Conservation (phyloP, 2,888 invertebrate genomes). For the Palloptera scutellata region DNA sequence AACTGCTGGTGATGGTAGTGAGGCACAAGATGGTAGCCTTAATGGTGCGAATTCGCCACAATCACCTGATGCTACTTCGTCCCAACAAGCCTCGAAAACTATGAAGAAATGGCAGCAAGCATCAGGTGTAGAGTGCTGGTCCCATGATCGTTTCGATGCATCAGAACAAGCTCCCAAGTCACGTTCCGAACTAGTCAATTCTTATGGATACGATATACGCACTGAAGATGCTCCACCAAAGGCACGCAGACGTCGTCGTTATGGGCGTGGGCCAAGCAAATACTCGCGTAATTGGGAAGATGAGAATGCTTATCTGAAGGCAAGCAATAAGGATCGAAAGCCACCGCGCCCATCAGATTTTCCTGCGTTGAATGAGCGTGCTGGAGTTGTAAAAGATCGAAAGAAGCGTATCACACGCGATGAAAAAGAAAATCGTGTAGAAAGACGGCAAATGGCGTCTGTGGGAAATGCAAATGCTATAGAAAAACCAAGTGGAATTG, state of each 20-base stretch:
- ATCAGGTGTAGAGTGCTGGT: conserved; percentile 74
- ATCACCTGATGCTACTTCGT: conserved; percentile 50
- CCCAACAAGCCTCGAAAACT: conserved; percentile 60
- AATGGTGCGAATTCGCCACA: conserved; percentile 53
- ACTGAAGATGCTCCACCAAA: conserved; percentile 91
- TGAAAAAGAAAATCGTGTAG: conserved; percentile 61
- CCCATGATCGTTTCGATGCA: conserved; percentile 76
- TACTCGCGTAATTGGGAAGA: conserved; percentile 94
- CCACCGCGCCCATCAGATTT: conserved; percentile 68
- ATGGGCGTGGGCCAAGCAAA: conserved; percentile 91
- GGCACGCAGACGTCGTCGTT: conserved; percentile 83
- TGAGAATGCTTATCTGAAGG: conserved; percentile 83
- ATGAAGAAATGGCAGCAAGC: conserved; percentile 64
- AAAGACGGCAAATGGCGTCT: conserved; percentile 40
- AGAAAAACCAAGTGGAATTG: conserved; percentile 14
- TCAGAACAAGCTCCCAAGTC: conserved; percentile 70
- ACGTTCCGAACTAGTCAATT: conserved; percentile 48
- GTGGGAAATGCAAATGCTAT: conserved; percentile 26
- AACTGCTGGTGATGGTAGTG: conserved; percentile 20
- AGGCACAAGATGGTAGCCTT: conserved; percentile 49
- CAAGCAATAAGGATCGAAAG: conserved; percentile 61
- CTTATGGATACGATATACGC: conserved; percentile 82
- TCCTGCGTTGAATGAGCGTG: conserved; percentile 65
- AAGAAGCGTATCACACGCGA: conserved; percentile 45
- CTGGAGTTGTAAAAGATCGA: conserved; percentile 38